Conservation (phyloP, 2,797 vertebrate genomes). For the Rousettus madagascariensis region DNA sequence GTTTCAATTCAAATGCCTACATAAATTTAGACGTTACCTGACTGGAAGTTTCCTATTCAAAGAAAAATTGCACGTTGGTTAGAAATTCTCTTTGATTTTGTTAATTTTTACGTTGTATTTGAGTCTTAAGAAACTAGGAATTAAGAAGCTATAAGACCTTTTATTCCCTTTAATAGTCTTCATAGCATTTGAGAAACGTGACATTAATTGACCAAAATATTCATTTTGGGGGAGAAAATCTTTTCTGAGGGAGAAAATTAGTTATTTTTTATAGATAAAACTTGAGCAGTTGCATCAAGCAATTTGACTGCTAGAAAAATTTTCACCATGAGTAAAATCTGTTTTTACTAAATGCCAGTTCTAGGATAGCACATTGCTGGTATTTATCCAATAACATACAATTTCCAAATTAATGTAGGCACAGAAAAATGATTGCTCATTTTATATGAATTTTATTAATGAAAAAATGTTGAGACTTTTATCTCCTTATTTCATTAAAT, state of each 20-base stretch:
- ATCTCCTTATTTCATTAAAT: background rate
- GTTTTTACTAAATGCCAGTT: background rate
- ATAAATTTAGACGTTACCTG: background rate
- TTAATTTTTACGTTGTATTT: background rate
- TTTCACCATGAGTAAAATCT: background rate
- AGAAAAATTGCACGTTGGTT: background rate
- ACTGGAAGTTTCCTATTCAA: background rate
- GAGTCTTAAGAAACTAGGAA: background rate
- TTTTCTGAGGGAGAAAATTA: background rate
- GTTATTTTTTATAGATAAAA: background rate
- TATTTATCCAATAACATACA: background rate
- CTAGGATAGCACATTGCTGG: background rate
- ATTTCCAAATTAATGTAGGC: background rate
- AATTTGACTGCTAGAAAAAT: background rate
- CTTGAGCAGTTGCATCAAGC: background rate
- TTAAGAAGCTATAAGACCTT: background rate
- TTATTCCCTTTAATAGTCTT: background rate
- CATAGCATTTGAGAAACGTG: background rate
- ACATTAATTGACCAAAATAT: background rate
- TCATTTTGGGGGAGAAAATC: background rate
- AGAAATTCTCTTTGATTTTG: constrained; percentile 2
- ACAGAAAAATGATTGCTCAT: background rate
- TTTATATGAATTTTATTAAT: constrained; percentile 4
- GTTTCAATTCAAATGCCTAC: background rate
- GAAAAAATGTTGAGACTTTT: background rate